These are phyloP conservation scores for Smittia aterrima DNA, from an alignment of 2,888 invertebrate species.

Conservation along the genomic window DNA sequence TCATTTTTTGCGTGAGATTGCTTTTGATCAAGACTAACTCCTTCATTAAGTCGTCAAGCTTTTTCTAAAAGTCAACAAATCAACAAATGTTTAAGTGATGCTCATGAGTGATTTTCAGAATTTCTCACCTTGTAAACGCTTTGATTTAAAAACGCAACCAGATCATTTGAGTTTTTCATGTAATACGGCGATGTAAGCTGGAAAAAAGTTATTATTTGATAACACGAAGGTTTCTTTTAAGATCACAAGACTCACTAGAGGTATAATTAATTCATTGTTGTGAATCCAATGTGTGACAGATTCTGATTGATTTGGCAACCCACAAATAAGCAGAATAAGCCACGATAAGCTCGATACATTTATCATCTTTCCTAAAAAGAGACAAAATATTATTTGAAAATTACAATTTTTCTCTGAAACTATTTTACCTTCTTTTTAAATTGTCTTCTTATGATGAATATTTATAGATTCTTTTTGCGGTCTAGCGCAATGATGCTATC, in stretches of 20 bases:
- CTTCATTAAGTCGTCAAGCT: constrained; percentile 31
- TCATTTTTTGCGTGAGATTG: constrained; percentile 50
- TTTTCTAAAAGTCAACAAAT: constrained; percentile 31
- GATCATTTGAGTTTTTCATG: constrained; percentile 50
- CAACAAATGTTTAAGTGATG: neutral
- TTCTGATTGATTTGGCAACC: neutral
- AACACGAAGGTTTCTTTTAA: too few species aligned
- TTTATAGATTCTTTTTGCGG: too few species aligned
- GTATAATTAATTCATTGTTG: constrained; percentile 23
- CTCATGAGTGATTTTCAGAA: neutral
- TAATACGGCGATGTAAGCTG: constrained; percentile 49
- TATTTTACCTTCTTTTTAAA: too few species aligned
- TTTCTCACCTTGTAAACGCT: constrained; percentile 48
- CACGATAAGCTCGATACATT: neutral
- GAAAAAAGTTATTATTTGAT: neutral
- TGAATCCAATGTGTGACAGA: constrained; percentile 28
- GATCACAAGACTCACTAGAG: constrained; percentile 4
- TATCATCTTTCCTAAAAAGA: constrained; percentile 12
- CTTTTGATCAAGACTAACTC: constrained; percentile 47
- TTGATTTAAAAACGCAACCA: constrained; percentile 51
- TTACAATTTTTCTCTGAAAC: neutral
- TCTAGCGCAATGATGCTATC: too few species aligned
- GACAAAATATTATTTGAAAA: neutral
- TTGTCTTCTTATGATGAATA: too few species aligned
- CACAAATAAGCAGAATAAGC: neutral